Evolutionary conservation across 2,113 vertebrate genomes (phyloP), one percentile per base, ranked within the genome.

Genomic region (Bungarus multicinctus): DNA sequence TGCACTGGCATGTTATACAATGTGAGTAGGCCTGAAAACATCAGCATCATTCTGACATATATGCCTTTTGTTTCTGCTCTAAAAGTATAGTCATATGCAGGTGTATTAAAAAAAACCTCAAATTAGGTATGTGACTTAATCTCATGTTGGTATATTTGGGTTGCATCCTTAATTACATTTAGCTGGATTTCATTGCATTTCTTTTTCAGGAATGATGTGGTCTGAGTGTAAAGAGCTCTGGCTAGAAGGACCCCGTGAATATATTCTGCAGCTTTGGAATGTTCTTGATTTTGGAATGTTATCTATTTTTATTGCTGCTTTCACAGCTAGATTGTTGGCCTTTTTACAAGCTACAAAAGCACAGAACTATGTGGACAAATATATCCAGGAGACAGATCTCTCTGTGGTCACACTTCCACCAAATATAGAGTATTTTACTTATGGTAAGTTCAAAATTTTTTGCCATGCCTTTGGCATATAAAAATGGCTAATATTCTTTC

Each of bases 161-260:
- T 43, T 91, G 39, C 39, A 11, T n/a, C 16, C 50, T n/a, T n/a
- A 88, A 53, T 81, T 43, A 81, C 74, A 47, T n/a, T 55, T 53
- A 3, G 11, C 55, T 87, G 4, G 50, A 81, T 93, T 90, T 39
- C 43, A 34, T 90, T 87, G 11, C 12, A 34, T 89, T 94, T 93
- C 23, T 93, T 64, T 91, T 95, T 53, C 96, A 99, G 98, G 98
- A 39, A 99, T 99, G 98, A 99, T 99, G 98, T 99, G 98, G 98
- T 98, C 98, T 1, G 98, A 99, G 96, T 99, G 98, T 95, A 99
- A 99, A 93, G 98, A 99, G 94, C 97, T 99, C 6, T 99, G 98
- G 98, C 96, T 98, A 25, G 98, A 98, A 96, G 98, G 98, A 7
- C 98, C 98, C 3, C 97, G 98, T 93, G 98, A 99, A 81, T 99